Evolutionary conservation across 1,140 invertebrate genomes (phyloP).

Genomic region (Rhynchophorus ferrugineus): DNA sequence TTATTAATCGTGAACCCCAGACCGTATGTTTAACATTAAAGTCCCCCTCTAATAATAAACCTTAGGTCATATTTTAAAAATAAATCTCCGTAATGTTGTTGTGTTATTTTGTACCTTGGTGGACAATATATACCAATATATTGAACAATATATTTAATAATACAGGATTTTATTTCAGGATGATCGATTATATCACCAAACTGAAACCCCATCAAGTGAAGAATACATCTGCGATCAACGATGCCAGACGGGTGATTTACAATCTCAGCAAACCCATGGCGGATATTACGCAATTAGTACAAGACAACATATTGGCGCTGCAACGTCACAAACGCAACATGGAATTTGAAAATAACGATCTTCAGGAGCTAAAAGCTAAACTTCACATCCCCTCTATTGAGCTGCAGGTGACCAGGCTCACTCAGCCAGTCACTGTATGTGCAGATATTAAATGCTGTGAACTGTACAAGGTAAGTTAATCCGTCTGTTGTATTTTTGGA

Average conservation of each 20-base stretch:
- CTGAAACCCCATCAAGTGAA: constrained; percentile 32
- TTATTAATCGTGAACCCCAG: too few relatives aligned
- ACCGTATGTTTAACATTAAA: too few relatives aligned
- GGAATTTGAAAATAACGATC: constrained; percentile 15
- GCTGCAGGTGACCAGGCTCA: constrained; percentile 27
- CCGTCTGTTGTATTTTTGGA: constrained; percentile 13
- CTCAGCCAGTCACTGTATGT: constrained; percentile 36
- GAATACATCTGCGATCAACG: constrained; percentile 33
- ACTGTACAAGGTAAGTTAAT: constrained; percentile 27
- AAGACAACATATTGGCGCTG: constrained; percentile 31
- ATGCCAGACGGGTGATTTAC: constrained; percentile 32
- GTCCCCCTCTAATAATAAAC: too few relatives aligned
- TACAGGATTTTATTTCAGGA: constrained; percentile 26
- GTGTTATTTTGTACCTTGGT: too few relatives aligned
- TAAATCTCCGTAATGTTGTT: too few relatives aligned
- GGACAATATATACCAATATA: not conserved
- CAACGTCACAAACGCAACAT: constrained; percentile 20
- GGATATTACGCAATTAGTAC: constrained; percentile 33
- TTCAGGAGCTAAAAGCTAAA: constrained; percentile 28
- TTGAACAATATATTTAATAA: not conserved
- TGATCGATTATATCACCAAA: constrained; percentile 30
- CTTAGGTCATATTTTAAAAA: too few relatives aligned
- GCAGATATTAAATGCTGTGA: constrained; percentile 29
- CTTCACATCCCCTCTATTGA: constrained; percentile 34
- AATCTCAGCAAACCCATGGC: constrained; percentile 34